Base-by-base conservation (phyloP, 2,113 vertebrate species). In the Nansenia antarctica region DNA sequence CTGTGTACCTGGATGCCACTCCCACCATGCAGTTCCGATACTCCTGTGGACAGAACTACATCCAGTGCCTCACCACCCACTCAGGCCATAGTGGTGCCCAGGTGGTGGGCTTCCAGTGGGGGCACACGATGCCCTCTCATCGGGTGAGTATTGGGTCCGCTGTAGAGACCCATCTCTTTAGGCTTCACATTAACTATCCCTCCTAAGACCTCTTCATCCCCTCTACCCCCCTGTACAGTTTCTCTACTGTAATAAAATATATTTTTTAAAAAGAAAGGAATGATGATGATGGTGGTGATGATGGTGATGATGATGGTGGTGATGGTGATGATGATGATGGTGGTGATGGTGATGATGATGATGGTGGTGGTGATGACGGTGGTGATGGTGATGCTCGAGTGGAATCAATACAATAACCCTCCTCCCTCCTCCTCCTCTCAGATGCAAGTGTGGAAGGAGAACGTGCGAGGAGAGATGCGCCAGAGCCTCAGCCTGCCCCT, bases 81-180 rank as follows among this genome's bases (percentile, higher is more conserved):
- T 53, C 71, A 26, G 72, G 9, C 4, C 74, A 79, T 0, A n/a
- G 59, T 1, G 9, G n/a, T 6, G 7, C 65, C 61, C 76, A 78
- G 57, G 85, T 89, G 24, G 78, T 79, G 22, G 83, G 82, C 15
- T 80, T 91, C 55, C 72, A 77, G 24, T 88, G 88, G 86, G 59
- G 63, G 6, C 65, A 12, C 71, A 34, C 60, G 20, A 55, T 61
- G 54, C 5, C 80, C 58, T 62, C 82, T 79, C 74, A 64, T 55
- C 74, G 81, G 82, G 90, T 91, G 77, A 79, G 61, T 35, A 57
- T 27, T 24, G 24, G 11, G 24, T 14, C 39, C 11, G 11, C 9
- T 42, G 11, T 12, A 42, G 39, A 42, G 39, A 42, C 39, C 39
- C 18, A 42, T 42, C 8, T 42, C n/a, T n/a, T n/a, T n/a, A n/a